A percentile compares a stretch with the other conserved stretches of the same genome.
Evolutionary conservation across 2,113 vertebrate species (phyloP).

Genomic region (Pelecanus crispus): DNA sequence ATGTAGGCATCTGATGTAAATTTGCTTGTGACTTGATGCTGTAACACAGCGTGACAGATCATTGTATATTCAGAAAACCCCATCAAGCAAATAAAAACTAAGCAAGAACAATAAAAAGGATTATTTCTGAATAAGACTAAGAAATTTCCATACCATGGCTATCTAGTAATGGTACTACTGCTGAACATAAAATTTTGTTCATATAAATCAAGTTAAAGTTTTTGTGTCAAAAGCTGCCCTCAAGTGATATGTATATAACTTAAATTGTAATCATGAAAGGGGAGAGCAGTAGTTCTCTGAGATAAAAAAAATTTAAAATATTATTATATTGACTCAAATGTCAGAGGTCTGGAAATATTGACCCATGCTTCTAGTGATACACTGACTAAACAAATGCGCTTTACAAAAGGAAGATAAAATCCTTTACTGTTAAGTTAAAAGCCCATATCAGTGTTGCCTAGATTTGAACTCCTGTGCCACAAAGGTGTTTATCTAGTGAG

Average conservation of each 20-base stretch:
- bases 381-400: not conserved
- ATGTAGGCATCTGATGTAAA: not conserved
- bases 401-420: constrained; percentile 25
- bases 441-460: not conserved
- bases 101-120: not conserved
- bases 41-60: not conserved
- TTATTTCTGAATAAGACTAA: not conserved
- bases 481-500: not conserved
- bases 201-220: not conserved
- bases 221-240: not conserved
- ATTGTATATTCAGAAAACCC: not conserved
- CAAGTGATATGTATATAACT: fast-evolving
- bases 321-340: not conserved
- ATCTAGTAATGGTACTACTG: not conserved
- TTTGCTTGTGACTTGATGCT: not conserved
- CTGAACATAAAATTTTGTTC: not conserved
- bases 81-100: not conserved
- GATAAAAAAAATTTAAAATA: not conserved
- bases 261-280: not conserved
- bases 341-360: constrained; percentile 14
- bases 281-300: not conserved
- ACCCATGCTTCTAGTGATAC: not conserved
- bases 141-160: not conserved
- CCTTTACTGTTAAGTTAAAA: not conserved
- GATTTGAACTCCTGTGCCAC: not conserved